A percentile compares a stretch with the other conserved stretches of the same genome.
These are phyloP conservation scores for Leuciscus waleckii DNA, from an alignment of 2,797 vertebrate genomes.

Conservation along the genomic window DNA sequence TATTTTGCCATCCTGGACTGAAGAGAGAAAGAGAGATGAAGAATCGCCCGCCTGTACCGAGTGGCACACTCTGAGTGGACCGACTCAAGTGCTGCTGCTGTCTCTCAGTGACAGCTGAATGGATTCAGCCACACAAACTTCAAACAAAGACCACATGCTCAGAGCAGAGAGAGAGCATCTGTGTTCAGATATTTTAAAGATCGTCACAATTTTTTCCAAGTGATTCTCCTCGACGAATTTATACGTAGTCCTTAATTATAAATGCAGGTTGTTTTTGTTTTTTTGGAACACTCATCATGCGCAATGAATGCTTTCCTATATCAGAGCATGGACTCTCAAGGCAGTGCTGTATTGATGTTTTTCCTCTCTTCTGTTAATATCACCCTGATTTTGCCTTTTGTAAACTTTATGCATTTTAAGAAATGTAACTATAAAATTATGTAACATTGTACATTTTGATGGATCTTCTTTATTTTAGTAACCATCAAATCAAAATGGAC, in stretches of 20 bases:
- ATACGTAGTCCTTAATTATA: not conserved
- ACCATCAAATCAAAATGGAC: too few species aligned
- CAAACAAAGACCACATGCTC: conserved; percentile 50
- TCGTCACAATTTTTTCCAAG: not conserved
- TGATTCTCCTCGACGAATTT: not conserved
- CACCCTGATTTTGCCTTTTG: not conserved
- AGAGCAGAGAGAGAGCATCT: not conserved
- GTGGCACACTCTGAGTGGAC: conserved; percentile 61
- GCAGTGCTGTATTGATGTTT: not conserved
- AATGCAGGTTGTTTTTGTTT: not conserved
- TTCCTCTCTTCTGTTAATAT: not conserved
- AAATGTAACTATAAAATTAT: not conserved
- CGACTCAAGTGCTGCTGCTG: conserved; percentile 62
- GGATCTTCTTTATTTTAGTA: too few species aligned
- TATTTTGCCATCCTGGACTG: conserved; percentile 70
- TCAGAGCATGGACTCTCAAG: not conserved
- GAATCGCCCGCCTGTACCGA: conserved; percentile 67
- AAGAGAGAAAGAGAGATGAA: conserved; percentile 51
- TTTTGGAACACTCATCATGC: not conserved
- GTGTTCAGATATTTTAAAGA: not conserved
- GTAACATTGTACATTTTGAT: too few species aligned
- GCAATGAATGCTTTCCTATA: not conserved
- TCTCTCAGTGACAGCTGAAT: conserved; percentile 64
- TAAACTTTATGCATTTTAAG: not conserved
- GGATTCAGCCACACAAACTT: conserved; percentile 65